Base-by-base conservation (phyloP, 2,113 vertebrate species). In the Stegastes partitus region DNA sequence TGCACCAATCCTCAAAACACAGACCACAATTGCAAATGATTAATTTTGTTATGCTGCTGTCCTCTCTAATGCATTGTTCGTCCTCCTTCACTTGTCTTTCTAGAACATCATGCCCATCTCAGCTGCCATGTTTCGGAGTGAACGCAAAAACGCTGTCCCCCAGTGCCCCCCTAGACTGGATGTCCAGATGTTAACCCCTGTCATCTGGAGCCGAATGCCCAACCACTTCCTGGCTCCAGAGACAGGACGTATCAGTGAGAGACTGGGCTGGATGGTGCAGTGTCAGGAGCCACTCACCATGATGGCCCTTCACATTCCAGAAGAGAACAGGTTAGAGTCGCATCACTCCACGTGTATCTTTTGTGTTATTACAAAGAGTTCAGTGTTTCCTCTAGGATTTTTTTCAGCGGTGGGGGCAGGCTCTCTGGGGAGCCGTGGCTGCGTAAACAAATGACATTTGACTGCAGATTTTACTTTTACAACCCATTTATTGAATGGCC, bases 81-180 rank as follows among this genome's bases (percentile, higher is more conserved):
- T 54, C 21, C 54, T 45, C 19, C 44, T 51, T 65, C 39, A 9
- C 56, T 57, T 56, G 11, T 73, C 47, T 15, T 34, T 1, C 18
- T 82, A 98, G 98, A 99, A 99, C 88, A 98, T 99, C 82, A 97
- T 99, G 97, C 98, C 98, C 0, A 94, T 99, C 88, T 99, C 98
- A 0, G 95, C 97, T 0, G 98, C 98, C 89, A 98, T 98, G 97
- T 99, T 99, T 85, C 92, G 96, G 58, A 99, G 97, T 1, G 98
- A 99, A 87, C 89, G 95, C 73, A 97, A 93, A 91, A 99, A 99
- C 90, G 87, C 96, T 0, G 94, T 96, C 0, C 98, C 98, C 0
- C 98, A 99, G 90, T 97, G 96, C 25, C 98, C 98, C 0, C 98
- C 97, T 0, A 82, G 97, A 7, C 78, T 99, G 50, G 93, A 94